Evolutionary conservation across 2,888 invertebrate genomes (phyloP).

Genomic region (Andrena trimmerana): DNA sequence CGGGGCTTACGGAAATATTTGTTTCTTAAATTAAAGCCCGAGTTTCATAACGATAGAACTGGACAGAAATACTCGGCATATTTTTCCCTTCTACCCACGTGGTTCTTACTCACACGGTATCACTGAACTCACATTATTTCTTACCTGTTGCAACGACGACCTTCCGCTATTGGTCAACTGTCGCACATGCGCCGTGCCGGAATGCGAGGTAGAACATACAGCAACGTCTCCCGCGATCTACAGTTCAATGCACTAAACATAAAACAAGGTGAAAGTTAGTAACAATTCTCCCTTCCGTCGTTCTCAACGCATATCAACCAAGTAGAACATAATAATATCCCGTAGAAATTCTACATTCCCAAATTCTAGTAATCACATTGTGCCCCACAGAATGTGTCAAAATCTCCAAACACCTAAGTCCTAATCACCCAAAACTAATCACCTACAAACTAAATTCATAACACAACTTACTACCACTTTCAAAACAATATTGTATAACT

Average conservation of each 20-base stretch:
- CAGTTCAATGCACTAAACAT: conserved; percentile 13
- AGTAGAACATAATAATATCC: neutral
- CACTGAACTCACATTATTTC: conserved; percentile 49
- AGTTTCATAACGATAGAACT: neutral
- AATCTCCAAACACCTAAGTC: neutral
- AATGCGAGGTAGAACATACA: conserved; percentile 8
- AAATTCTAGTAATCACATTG: neutral
- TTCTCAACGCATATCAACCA: neutral
- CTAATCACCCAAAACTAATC: too few relatives aligned
- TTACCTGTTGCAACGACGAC: conserved; percentile 66
- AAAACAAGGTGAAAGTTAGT: neutral
- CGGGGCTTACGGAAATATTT: neutral
- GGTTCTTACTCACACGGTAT: conserved; percentile 26
- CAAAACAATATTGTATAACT: too few relatives aligned
- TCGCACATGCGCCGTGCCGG: conserved; percentile 60
- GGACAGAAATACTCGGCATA: neutral
- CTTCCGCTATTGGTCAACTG: conserved; percentile 58
- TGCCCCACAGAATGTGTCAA: too few relatives aligned
- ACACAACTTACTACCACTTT: too few relatives aligned
- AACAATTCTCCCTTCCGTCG: neutral
- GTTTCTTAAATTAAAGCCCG: neutral
- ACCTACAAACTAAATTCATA: too few relatives aligned
- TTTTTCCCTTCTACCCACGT: conserved; percentile 29
- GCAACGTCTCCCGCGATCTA: conserved; percentile 17
- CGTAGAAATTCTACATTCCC: neutral